Percentiles rank a stretch among this genome's conserved stretches.
Conservation (phyloP, 2,888 invertebrate species). For the Stegana nigrithorax region DNA sequence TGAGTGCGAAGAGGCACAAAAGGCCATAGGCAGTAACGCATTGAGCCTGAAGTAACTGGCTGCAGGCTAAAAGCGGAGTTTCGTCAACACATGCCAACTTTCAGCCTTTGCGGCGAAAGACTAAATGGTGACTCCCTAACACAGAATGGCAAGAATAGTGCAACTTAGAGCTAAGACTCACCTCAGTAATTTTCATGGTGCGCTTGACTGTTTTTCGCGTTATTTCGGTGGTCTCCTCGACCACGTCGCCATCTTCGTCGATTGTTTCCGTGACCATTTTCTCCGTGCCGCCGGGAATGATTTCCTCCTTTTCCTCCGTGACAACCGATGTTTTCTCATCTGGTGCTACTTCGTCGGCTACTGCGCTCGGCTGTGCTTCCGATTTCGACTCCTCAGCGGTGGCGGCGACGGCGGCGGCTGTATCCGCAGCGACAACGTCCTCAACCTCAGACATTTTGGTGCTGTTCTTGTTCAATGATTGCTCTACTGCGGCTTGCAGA, state of each 20-base stretch:
- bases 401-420: too few relatives aligned
- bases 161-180: too few relatives aligned
- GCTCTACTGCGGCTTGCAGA: too few relatives aligned
- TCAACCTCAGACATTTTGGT: constrained; percentile 68
- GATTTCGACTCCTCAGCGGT: constrained; percentile 30
- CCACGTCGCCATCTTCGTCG: constrained; percentile 66
- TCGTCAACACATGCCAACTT: too few relatives aligned
- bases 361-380: background rate
- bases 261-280: constrained; percentile 63
- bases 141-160: too few relatives aligned
- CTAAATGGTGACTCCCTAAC: too few relatives aligned
- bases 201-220: constrained; percentile 67
- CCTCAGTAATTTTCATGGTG: constrained; percentile 68
- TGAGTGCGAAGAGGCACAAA: too few relatives aligned
- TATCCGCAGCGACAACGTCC: constrained; percentile 55
- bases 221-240: constrained; percentile 66
- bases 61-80: too few relatives aligned
- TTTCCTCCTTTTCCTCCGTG: constrained; percentile 50
- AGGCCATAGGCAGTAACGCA: too few relatives aligned
- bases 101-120: too few relatives aligned
- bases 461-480: too few relatives aligned
- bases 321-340: constrained; percentile 45
- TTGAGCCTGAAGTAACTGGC: too few relatives aligned
- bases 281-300: constrained; percentile 59
- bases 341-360: constrained; percentile 33